Evolutionary conservation across 2,888 invertebrate genomes (phyloP), one percentile per base, ranked within the genome.

Genomic region (Melanostoma mellinum): DNA sequence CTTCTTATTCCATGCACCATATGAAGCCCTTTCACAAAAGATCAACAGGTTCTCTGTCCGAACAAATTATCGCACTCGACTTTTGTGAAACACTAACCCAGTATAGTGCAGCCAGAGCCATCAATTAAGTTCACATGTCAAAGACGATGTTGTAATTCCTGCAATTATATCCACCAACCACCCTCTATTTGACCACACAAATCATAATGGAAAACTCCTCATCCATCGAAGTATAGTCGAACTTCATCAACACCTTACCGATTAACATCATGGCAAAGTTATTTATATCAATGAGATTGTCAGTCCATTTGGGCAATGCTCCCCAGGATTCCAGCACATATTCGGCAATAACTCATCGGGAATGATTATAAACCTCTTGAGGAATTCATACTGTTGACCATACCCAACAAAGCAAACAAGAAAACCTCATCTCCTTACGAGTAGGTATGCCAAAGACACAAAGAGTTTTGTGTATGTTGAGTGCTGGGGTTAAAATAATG

Each of bases 301-400:
- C 77, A 58, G n/a, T 60, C 33, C 55, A 20, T 20, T 20, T 30
- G 33, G 44, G 65, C 63, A 48, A 48, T 68, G 68, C 78, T 69
- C 79, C 84, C 79, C 69, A 78, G 84, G 60, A 84, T 79, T 84
- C 71, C 75, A 71, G 71, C 67, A 79, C 65, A 80, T 85, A 46
- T 46, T 50, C 30, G 86, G 87, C 86, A 87, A 88, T 88, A 88
- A 87, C 86, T 88, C 88, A 88, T 87, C 78, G 85, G 87, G 87
- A 87, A 88, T 88, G 88, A 87, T 88, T 88, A 86, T 87, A 88
- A 88, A 87, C 87, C 88, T 87, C 88, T 77, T 85, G 87, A 87
- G 88, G 87, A 87, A 88, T 88, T 86, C 87, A 84, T 85, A 79
- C 48, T 1, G 38, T 38, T 50, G 35, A 9, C 84, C 56, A 53